Base-by-base conservation (phyloP, 2,113 vertebrate species). In the Todiramphus chloris region DNA sequence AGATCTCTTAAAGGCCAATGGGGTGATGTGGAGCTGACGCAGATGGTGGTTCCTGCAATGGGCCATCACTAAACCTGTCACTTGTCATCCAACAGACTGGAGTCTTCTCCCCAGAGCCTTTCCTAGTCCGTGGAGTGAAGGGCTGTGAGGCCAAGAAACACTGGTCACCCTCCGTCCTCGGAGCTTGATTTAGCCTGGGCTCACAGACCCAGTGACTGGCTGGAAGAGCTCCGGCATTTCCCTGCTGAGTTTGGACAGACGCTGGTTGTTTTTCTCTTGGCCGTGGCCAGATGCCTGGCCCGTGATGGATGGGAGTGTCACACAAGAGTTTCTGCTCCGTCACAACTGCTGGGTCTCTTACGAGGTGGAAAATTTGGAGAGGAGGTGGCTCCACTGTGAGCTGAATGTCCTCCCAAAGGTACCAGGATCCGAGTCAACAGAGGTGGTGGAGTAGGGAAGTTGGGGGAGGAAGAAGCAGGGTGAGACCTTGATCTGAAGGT, bases 61-160 rank as follows among this genome's bases (percentile, higher is more conserved):
- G 19, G 15, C 37, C 6, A 3, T n/a, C 31, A 62, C 64, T 55
- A 70, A 75, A 58, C 28, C 59, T 9, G 4, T 23, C 15, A 1
- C 33, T 50, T 44, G 21, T 33, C 59, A 24, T 7, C 37, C 35
- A 31, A 6, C 3, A 20, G 20, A 1, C 33, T 59, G 51, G 31
- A 23, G 3, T 35, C 35, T 64, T 28, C 39, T 66, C 63, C 33
- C 33, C 76, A 69, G 13, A 64, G 24, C 16, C 37, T 50, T n/a
- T 73, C 17, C 46, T 21, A 20, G 20, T 7, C 48, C 37, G 63
- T 62, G 48, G 18, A 87, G 11, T 1, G 2, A 68, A 59, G 39
- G 41, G 13, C 39, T 72, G 69, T 9, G 35, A 33, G 30, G 21
- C n/a, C 46, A 21, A 30, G 73, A n/a, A 59, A 4, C 0, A 0